Percentiles rank a stretch among this genome's conserved stretches.
These are phyloP conservation scores for Drosophila teissieri DNA, from an alignment of 1,140 invertebrate genomes.

Conservation along the genomic window DNA sequence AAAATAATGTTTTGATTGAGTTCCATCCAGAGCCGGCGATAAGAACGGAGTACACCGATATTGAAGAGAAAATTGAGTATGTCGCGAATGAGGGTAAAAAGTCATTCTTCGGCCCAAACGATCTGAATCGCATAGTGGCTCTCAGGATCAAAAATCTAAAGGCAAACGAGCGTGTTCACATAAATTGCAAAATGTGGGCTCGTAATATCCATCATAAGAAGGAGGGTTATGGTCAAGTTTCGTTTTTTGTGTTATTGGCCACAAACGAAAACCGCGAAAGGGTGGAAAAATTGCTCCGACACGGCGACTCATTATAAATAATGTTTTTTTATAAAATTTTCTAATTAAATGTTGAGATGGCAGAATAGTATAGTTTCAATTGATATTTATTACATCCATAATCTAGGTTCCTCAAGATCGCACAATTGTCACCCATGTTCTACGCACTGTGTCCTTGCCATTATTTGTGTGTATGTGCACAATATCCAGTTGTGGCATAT, in stretches of 20 bases:
- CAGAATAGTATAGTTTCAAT: background rate
- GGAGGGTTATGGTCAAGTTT: constrained; percentile 17
- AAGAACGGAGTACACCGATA: constrained; percentile 39
- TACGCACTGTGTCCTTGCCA: constrained; percentile 93
- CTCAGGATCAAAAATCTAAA: constrained; percentile 42
- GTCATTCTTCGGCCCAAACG: constrained; percentile 5
- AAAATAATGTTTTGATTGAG: constrained; percentile 1
- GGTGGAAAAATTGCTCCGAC: background rate
- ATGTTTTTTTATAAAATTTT: background rate
- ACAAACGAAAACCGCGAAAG: background rate
- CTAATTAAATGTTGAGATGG: background rate
- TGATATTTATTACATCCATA: background rate
- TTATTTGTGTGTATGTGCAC: constrained; percentile 96
- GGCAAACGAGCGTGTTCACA: background rate
- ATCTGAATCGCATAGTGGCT: constrained; percentile 58
- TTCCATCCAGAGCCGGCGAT: constrained; percentile 48
- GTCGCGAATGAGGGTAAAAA: background rate
- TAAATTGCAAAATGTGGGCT: constrained; percentile 58
- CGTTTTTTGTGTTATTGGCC: constrained; percentile 27
- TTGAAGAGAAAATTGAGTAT: background rate
- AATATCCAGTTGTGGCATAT: constrained; percentile 93
- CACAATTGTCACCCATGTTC: constrained; percentile 93
- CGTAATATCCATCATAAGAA: constrained; percentile 33
- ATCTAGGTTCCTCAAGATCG: constrained; percentile 87
- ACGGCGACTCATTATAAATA: constrained; percentile 17